A percentile compares a stretch with the other conserved stretches of the same genome.
These are phyloP conservation scores for Perodicticus potto DNA, from an alignment of 2,797 vertebrate genomes.

Conservation along the genomic window DNA sequence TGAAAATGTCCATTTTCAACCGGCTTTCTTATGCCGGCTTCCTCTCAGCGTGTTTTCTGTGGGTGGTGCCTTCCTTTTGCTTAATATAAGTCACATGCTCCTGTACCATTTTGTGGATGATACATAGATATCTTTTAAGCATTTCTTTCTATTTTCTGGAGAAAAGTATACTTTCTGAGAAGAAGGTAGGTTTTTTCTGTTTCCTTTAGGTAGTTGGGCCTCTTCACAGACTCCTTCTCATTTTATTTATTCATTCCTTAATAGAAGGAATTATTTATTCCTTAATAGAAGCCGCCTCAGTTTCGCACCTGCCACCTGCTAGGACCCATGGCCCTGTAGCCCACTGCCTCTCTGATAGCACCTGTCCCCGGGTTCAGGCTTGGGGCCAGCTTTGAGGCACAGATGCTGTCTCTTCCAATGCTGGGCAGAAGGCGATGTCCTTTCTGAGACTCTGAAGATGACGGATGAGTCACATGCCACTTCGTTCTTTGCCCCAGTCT, in stretches of 20 bases:
- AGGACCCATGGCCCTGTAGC: too few relatives aligned
- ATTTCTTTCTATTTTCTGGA: conserved; percentile 12
- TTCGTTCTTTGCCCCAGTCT: not conserved
- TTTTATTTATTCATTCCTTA: not conserved
- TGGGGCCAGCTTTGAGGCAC: not conserved
- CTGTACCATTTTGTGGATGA: not conserved
- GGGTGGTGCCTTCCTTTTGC: not conserved
- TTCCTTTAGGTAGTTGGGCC: not conserved
- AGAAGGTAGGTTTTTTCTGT: not conserved
- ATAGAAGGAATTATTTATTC: not conserved
- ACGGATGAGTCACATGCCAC: not conserved
- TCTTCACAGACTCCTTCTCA: not conserved
- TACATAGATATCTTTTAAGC: not conserved
- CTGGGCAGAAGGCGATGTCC: not conserved
- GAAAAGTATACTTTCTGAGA: not conserved
- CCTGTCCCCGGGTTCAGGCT: not conserved
- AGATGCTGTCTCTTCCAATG: not conserved
- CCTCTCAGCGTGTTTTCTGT: not conserved
- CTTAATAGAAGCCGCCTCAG: not conserved
- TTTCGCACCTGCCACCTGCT: rapidly evolving
- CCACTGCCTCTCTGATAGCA: not conserved
- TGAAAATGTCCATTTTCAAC: not conserved
- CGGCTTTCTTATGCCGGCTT: not conserved
- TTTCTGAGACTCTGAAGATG: not conserved
- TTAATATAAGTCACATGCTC: not conserved